Base-by-base conservation (phyloP, 2,888 invertebrate genomes). In the Lacanobia oleracea region DNA sequence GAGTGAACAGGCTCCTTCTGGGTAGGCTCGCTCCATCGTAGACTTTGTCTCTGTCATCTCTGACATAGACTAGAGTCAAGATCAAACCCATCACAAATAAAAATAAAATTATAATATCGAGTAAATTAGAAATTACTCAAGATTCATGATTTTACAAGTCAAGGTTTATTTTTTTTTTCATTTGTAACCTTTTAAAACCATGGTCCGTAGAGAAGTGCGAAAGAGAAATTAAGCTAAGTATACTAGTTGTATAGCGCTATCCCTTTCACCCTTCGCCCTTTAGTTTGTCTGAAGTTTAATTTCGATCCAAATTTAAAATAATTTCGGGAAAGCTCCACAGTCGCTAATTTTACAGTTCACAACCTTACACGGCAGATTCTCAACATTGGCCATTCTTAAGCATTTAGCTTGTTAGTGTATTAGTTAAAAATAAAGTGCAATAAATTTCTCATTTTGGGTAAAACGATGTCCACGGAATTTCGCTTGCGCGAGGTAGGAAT, bases 381-480 rank as follows among this genome's bases (percentile, higher is more conserved):
- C 79, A 86, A 85, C 87, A 85, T 83, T 85, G 85, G 87, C 87
- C 87, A 69, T 72, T 67, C 59, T 72, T 65, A 78, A 86, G 86
- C 87, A 67, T 75, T 76, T 67, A 81, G 86, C 85, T 79, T 86
- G 81, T 86, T 84, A 86, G 87, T 87, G 86, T 73, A 72, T 85
- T 86, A 82, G 59, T 86, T 86, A 77, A 77, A 82, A 79, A 79
- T 69, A 82, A 84, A 82, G 86, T 86, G 86, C 86, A 87, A 67
- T 74, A 72, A 85, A 77, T 70, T 71, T 63, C 73, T 62, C 37
- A 57, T 69, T 61, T 75, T 64, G 75, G 75, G 78, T 79, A 69
- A 81, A 87, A 84, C 86, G 83, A 84, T 84, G 85, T 81, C 72
- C 59, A 67, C 45, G 67, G 69, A 75, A 73, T 65, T 69, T 62